phyloP scores from a whole-genome alignment of 2,113 vertebrate species.

The Xenus cinereus region DNA sequence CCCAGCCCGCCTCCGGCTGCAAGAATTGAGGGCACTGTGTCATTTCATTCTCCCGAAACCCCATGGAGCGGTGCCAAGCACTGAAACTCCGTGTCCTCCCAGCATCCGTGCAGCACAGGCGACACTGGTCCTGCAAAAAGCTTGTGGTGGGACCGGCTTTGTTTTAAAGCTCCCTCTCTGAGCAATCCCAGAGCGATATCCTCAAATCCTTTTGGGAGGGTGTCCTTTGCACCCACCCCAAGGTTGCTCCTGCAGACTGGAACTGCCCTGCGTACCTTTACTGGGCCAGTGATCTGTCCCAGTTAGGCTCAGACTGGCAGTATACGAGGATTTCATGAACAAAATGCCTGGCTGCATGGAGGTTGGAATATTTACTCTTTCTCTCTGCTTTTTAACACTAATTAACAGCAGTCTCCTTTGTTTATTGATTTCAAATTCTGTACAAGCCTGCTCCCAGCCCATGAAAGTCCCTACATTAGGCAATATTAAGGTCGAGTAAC shows the following conservation, averaged over 20 bases:
- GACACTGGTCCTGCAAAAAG: rapidly evolving
- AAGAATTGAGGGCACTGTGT: background rate
- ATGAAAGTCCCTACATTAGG: background rate
- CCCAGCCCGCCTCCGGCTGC: rapidly evolving
- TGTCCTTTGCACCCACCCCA: background rate
- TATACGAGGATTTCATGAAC: background rate
- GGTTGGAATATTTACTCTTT: background rate
- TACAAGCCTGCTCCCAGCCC: background rate
- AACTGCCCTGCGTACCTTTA: background rate
- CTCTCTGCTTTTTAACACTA: background rate
- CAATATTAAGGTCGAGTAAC: background rate
- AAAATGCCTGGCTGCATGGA: background rate
- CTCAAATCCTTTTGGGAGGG: background rate
- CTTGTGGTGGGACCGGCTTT: background rate
- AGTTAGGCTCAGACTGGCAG: background rate
- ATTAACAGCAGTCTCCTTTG: background rate
- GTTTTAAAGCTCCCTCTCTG: background rate
- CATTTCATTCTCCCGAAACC: background rate
- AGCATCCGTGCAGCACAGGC: background rate
- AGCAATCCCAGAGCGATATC: background rate
- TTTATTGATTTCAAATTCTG: conserved; percentile 16
- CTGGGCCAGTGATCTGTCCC: background rate
- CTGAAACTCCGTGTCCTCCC: background rate
- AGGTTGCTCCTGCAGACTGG: background rate
- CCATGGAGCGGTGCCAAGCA: background rate